Evolutionary conservation across 2,888 invertebrate species (phyloP).

Genomic region (Halictus ligatus): DNA sequence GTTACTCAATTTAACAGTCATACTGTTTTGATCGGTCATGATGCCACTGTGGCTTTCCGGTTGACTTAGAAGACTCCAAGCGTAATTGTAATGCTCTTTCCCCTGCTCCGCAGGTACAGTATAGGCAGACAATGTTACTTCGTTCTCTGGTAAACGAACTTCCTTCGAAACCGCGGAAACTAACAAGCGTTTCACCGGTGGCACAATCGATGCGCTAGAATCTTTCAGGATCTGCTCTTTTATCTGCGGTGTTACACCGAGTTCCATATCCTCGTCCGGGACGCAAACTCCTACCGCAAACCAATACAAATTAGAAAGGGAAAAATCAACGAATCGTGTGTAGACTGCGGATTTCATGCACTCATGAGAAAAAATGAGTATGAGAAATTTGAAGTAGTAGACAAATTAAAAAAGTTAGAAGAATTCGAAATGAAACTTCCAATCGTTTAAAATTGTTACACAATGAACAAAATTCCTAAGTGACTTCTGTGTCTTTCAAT

Average conservation of each 20-base stretch:
- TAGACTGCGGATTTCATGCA: not conserved
- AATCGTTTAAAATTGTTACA: too few species aligned
- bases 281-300: slow-evolving; percentile 72
- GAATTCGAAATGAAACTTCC: too few species aligned
- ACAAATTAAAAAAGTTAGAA: too few species aligned
- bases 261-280: slow-evolving; percentile 66
- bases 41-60: slow-evolving; percentile 92
- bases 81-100: slow-evolving; percentile 92
- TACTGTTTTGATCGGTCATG: slow-evolving; percentile 93
- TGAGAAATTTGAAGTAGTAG: too few species aligned
- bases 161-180: slow-evolving; percentile 92
- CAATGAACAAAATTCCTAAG: not conserved
- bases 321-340: not conserved
- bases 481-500: too few species aligned
- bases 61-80: slow-evolving; percentile 94
- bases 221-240: slow-evolving; percentile 63
- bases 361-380: not conserved
- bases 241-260: slow-evolving; percentile 70
- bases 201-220: slow-evolving; percentile 79
- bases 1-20: slow-evolving; percentile 92
- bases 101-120: slow-evolving; percentile 92
- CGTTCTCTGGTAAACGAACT: slow-evolving; percentile 93
- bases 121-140: slow-evolving; percentile 93
- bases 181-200: slow-evolving; percentile 88
- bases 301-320: slow-evolving; percentile 14